Evolutionary conservation across 2,797 vertebrate genomes (phyloP).

Genomic region (Myripristis jacobus): DNA sequence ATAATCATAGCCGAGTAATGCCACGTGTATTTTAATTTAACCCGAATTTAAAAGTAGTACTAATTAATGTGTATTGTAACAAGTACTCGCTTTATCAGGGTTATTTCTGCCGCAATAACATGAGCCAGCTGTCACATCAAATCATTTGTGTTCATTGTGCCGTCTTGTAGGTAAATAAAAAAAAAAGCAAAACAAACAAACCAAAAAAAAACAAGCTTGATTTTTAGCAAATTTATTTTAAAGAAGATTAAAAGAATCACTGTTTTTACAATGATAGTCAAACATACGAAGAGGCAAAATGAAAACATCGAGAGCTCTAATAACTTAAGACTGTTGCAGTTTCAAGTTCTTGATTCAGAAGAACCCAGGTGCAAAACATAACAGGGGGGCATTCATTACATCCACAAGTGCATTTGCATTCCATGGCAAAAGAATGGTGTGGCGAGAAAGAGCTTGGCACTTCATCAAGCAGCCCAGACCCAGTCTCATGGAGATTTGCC

Average conservation of each 20-base stretch:
- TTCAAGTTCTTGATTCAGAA: constrained; percentile 78
- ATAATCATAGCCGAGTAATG: too few relatives aligned
- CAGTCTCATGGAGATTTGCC: constrained; percentile 80
- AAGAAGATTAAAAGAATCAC: constrained; percentile 85
- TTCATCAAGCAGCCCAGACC: constrained; percentile 79
- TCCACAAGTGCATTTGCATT: constrained; percentile 74
- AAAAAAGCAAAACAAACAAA: not conserved
- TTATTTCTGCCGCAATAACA: not conserved
- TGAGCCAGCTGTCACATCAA: not conserved
- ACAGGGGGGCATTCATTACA: constrained; percentile 60
- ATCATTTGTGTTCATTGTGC: too few relatives aligned
- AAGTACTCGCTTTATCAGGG: too few relatives aligned
- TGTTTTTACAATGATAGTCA: constrained; percentile 77
- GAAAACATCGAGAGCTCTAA: constrained; percentile 71
- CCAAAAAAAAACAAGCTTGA: not conserved
- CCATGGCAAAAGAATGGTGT: constrained; percentile 66
- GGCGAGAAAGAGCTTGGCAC: constrained; percentile 80
- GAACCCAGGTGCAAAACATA: constrained; percentile 64
- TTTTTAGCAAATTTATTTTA: constrained; percentile 85
- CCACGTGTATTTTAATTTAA: too few relatives aligned
- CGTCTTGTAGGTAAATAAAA: too few relatives aligned
- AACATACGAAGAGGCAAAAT: constrained; percentile 75
- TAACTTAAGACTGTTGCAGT: constrained; percentile 85
- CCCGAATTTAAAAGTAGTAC: too few relatives aligned
- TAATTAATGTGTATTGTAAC: too few relatives aligned